Percentiles rank a stretch among this genome's conserved stretches.
phyloP scores from a whole-genome alignment of 2,797 vertebrate species.

The Rousettus madagascariensis region DNA sequence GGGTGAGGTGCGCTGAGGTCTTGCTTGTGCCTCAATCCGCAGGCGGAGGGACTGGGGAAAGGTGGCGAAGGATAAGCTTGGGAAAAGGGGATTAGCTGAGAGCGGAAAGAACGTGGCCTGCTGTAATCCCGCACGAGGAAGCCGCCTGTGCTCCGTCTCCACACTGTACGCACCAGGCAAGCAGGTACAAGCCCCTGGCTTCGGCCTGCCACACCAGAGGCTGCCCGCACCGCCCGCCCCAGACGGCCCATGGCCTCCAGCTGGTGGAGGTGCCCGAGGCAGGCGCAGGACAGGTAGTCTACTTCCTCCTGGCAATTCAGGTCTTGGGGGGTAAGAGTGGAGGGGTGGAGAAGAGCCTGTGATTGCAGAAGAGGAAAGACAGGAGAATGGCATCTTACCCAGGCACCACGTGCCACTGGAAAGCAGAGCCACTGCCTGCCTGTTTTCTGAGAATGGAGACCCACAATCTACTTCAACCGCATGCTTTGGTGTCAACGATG shows the following conservation, averaged over 20 bases:
- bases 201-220: slow-evolving; percentile 40
- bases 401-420: not conserved
- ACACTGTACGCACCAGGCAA: slow-evolving; percentile 61
- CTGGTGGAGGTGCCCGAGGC: not conserved
- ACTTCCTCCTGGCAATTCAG: not conserved
- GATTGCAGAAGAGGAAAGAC: not conserved
- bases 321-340: not conserved
- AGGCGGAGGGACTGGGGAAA: not conserved
- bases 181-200: slow-evolving; percentile 71
- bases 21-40: not conserved
- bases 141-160: slow-evolving; percentile 51
- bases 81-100: slow-evolving; percentile 76
- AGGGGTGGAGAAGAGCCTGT: not conserved
- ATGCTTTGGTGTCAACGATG: not conserved
- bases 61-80: not conserved
- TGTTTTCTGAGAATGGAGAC: not conserved
- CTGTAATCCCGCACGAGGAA: slow-evolving; percentile 81
- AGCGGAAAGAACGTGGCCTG: slow-evolving; percentile 71
- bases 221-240: not conserved
- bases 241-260: not conserved
- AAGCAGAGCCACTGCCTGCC: not conserved
- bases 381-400: not conserved
- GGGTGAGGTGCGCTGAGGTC: slow-evolving; percentile 37
- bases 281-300: not conserved
- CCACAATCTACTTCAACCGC: not conserved